Conservation (phyloP, 2,888 invertebrate species). For the Drosophila neutralis region DNA sequence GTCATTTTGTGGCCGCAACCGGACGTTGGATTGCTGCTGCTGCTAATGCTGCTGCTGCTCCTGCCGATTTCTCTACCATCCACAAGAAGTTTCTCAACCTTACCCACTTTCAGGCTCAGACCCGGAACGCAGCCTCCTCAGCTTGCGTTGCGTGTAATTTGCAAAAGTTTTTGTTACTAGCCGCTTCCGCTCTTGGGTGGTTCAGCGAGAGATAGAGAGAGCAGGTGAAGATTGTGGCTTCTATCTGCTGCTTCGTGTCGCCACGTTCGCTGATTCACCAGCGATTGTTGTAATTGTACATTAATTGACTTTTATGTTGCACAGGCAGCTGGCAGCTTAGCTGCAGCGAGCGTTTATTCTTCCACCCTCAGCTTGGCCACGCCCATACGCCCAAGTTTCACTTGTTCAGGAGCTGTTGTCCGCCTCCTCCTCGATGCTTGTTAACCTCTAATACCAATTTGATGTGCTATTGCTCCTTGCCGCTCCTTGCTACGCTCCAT, state of each 20-base stretch:
- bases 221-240: background rate
- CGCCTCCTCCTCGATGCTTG: slow-evolving; percentile 38
- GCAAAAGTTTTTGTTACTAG: slow-evolving; percentile 48
- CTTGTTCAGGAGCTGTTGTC: slow-evolving; percentile 31
- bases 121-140: slow-evolving; percentile 36
- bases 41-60: background rate
- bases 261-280: slow-evolving; percentile 43
- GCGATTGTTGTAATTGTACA: slow-evolving; percentile 64
- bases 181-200: slow-evolving; percentile 29
- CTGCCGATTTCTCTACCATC: background rate
- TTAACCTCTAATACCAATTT: slow-evolving; percentile 73
- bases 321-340: slow-evolving; percentile 8
- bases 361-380: slow-evolving; percentile 25
- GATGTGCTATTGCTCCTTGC: slow-evolving; percentile 50
- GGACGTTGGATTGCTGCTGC: slow-evolving; percentile 22
- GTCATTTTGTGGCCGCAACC: slow-evolving; percentile 74
- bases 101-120: background rate
- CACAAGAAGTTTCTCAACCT: slow-evolving; percentile 1
- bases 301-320: slow-evolving; percentile 76
- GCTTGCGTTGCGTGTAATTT: slow-evolving; percentile 68
- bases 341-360: slow-evolving; percentile 16
- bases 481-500: slow-evolving; percentile 43
- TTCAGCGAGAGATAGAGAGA: background rate
- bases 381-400: slow-evolving; percentile 42
- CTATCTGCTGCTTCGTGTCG: slow-evolving; percentile 18